Percentiles rank a stretch among this genome's conserved stretches.
Evolutionary conservation across 1,140 invertebrate species (phyloP).

Genomic region (Teleogryllus occipitalis): DNA sequence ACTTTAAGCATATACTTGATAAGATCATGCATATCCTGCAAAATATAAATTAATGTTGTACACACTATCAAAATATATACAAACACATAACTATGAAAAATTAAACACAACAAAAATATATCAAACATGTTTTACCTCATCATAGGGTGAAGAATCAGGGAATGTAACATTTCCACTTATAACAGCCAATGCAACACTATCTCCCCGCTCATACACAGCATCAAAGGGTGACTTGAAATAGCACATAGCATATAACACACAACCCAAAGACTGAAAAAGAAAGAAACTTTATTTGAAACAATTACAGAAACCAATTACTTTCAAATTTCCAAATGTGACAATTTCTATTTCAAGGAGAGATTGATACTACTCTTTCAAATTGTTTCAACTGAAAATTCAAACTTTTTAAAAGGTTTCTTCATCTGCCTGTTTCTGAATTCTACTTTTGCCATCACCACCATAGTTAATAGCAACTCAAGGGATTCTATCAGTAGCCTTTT

Average conservation of each 20-base stretch:
- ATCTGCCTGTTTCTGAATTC: too few species aligned
- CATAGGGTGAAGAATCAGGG: constrained; percentile 58
- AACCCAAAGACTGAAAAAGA: constrained; percentile 69
- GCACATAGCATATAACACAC: constrained; percentile 75
- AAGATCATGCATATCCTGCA: constrained; percentile 59
- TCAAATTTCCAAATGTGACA: background rate
- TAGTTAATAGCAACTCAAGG: too few species aligned
- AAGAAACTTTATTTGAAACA: constrained; percentile 9
- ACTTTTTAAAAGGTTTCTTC: too few species aligned
- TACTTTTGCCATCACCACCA: too few species aligned
- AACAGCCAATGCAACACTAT: constrained; percentile 78
- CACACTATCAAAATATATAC: background rate
- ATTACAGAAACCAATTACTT: constrained; percentile 19
- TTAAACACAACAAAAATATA: background rate
- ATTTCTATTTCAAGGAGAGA: too few species aligned
- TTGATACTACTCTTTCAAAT: too few species aligned
- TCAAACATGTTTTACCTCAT: constrained; percentile 39
- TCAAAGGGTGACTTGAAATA: constrained; percentile 84
- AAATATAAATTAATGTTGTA: constrained; percentile 26
- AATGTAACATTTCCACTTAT: constrained; percentile 67
- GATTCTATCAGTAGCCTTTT: too few species aligned
- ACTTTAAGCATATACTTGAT: constrained; percentile 63
- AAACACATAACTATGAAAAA: background rate
- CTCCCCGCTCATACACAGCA: constrained; percentile 72
- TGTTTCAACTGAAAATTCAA: too few species aligned